Evolutionary conservation across 2,888 invertebrate genomes (phyloP), one percentile per base, ranked within the genome.

Genomic region (Drosophila nigricruria): DNA sequence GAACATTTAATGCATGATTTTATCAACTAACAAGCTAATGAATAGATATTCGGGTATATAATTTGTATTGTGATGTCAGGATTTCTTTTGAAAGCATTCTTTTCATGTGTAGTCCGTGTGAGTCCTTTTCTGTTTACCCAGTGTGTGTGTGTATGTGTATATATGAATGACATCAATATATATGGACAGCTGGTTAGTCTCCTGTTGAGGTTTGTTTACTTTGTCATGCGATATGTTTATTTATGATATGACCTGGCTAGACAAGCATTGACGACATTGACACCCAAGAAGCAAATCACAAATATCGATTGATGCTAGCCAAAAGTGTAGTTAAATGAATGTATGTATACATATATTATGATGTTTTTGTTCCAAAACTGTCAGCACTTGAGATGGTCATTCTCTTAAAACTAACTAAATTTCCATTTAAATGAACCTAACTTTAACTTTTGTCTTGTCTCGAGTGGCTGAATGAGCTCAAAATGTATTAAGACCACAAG

Each of bases 141-240:
- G n/a, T n/a, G n/a, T n/a, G n/a, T n/a, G n/a, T n/a, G n/a, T n/a
- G n/a, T n/a, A n/a, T n/a, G n/a, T n/a, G n/a, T 30, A 18, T 4
- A 47, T 25, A 40, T 32, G 10, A 40, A 34, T 56, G 12, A n/a
- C 59, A 57, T 49, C 34, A 40, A n/a, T 47, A 25, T 30, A 10
- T 30, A 53, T 57, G 45, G 54, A 5, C 25, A 45, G 12, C 4
- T 53, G 10, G 23, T 40, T 59, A 42, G 66, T 71, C 38, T 58
- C 43, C 53, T 36, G 18, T 30, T 64, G 40, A 36, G 40, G 53
- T 52, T 72, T 73, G 60, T 56, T 54, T 61, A 54, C 57, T 61
- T 61, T 45, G 73, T 68, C 68, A 78, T 78, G 38, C 43, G 78
- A 76, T 77, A 54, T 56, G 36, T 54, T 67, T 64, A 59, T 61